Conservation (phyloP, 2,113 vertebrate species). For the Drymodes brunneopygia region DNA sequence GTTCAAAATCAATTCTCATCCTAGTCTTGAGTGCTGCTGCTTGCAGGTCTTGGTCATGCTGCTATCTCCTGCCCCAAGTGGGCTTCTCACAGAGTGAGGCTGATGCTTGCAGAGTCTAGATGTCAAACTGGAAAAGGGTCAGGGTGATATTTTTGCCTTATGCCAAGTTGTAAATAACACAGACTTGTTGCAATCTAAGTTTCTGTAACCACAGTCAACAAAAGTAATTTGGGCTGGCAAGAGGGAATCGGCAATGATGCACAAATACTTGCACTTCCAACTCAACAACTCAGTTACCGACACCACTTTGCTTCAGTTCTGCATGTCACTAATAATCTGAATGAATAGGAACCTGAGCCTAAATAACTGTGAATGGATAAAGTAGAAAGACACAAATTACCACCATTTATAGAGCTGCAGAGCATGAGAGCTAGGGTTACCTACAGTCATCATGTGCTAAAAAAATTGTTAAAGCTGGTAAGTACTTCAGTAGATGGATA, state of each 20-base stretch:
- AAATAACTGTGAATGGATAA: background rate
- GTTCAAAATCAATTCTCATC: background rate
- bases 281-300: background rate
- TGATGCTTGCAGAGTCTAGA: background rate
- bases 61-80: background rate
- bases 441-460: background rate
- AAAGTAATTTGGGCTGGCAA: background rate
- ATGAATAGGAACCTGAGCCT: background rate
- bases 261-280: background rate
- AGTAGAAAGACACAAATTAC: background rate
- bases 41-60: background rate
- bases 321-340: background rate
- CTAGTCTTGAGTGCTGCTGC: background rate
- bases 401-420: background rate
- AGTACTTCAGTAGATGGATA: background rate
- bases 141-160: background rate
- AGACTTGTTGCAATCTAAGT: background rate
- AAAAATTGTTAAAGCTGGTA: background rate
- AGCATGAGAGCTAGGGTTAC: background rate
- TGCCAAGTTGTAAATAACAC: background rate
- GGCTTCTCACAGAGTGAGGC: rapidly evolving
- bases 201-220: background rate
- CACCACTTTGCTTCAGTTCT: background rate
- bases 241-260: background rate
- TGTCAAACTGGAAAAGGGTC: background rate